phyloP scores from a whole-genome alignment of 2,113 vertebrate genomes.

The Mirounga angustirostris region DNA sequence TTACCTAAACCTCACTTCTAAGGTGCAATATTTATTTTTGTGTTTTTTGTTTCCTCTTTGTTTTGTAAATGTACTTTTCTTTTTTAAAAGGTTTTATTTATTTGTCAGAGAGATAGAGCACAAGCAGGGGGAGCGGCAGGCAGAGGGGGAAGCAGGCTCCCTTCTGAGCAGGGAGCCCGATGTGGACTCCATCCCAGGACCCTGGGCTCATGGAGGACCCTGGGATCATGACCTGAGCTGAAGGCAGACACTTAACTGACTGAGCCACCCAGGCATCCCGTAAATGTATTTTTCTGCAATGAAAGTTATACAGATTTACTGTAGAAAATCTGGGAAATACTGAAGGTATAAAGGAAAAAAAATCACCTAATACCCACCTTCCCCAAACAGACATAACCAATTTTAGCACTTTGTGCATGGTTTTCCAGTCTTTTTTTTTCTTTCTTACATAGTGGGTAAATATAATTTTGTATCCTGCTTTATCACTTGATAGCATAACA shows the following conservation, averaged over 20 bases:
- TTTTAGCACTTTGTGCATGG: background rate
- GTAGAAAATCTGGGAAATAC: conserved; percentile 47
- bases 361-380: background rate
- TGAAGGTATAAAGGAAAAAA: conserved; percentile 1
- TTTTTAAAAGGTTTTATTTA: background rate
- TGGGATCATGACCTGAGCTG: no score
- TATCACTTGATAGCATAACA: background rate
- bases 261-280: no score
- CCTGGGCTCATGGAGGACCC: no score
- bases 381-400: background rate
- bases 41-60: background rate
- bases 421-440: conserved; percentile 15
- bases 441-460: background rate
- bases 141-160: no score
- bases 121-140: no score
- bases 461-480: conserved; percentile 12
- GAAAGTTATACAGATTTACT: conserved; percentile 5
- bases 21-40: background rate
- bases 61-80: conserved; percentile 7
- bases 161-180: no score
- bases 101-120: no score
- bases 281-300: background rate
- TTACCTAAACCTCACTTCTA: conserved; percentile 17
- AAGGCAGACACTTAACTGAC: no score
- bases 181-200: no score